Base-by-base conservation (phyloP, 2,797 vertebrate species). In the Aplochiton taeniatus region DNA sequence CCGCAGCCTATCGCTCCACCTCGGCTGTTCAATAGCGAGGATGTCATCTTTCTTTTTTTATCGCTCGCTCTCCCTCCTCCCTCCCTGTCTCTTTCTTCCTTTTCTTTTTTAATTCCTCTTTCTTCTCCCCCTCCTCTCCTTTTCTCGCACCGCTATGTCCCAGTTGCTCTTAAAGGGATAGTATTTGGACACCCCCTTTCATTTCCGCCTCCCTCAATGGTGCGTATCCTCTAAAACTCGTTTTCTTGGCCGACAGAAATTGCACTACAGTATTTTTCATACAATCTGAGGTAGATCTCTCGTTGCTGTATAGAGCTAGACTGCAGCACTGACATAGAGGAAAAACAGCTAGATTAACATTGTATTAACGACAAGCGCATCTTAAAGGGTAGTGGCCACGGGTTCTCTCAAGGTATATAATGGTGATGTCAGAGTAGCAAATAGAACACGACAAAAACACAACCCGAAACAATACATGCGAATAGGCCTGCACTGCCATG, bases 1-100 rank as follows among this genome's bases (percentile, higher is more conserved):
- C 90, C 87, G 87, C 89, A 85, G 90, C 89, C 90, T 84, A 66
- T 83, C 89, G 87, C 88, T 90, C 90, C 90, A 89, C 90, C 91
- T 91, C 89, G 90, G 90, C 86, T 88, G 86, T 79, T 91, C 86
- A 86, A 85, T 87, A 80, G 88, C 84, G 89, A 90, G 89, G 90
- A 91, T 92, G 91, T 91, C 92, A 92, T 93, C 91, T 92, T 92
- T 93, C 90, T 92, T 92, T 92, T 92, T 93, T 92, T 92, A 90
- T 91, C 89, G 88, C 88, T 85, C 88, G 83, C 75, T 72, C 76
- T 63, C 91, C 73, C 90, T 89, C 90, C 89, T 85, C 88, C 87
- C 89, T 88, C 90, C 86, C 91, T 85, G 85, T 91, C 84, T 90
- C 89, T 90, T 92, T 89, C 89, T 91, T 92, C 87, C 88, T 91